Evolutionary conservation across 2,113 vertebrate species (phyloP).

Genomic region (Ptychochromis oligacanthus): DNA sequence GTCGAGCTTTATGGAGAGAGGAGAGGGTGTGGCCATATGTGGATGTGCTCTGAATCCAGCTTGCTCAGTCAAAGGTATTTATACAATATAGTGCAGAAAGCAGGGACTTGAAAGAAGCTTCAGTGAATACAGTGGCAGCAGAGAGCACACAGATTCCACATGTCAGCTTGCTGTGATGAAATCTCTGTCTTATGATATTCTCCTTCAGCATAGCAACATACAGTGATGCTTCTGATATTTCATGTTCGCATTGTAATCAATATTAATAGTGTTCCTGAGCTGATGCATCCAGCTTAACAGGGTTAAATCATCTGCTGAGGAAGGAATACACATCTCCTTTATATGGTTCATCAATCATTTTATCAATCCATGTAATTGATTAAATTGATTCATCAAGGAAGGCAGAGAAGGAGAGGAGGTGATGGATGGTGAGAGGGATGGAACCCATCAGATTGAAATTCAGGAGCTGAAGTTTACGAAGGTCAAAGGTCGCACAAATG

Average conservation of each 20-base stretch:
- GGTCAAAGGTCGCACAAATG: slow-evolving; percentile 52
- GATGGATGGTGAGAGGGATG: slow-evolving; percentile 53
- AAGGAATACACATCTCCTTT: slow-evolving; percentile 22
- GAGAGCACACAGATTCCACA: background rate
- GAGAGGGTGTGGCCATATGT: slow-evolving; percentile 31
- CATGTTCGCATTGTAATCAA: slow-evolving; percentile 7
- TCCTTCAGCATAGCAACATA: background rate
- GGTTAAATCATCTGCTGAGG: slow-evolving; percentile 2
- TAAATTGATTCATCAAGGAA: slow-evolving; percentile 53
- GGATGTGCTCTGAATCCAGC: slow-evolving; percentile 60
- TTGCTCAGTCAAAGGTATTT: slow-evolving; percentile 3
- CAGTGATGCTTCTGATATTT: background rate
- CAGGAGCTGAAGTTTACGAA: slow-evolving; percentile 42
- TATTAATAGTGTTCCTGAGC: background rate
- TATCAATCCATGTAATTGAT: slow-evolving; percentile 65
- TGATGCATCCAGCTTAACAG: background rate
- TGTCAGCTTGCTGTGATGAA: slow-evolving; percentile 1
- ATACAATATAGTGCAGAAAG: background rate
- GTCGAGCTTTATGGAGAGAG: slow-evolving; percentile 44
- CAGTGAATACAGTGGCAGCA: slow-evolving; percentile 27
- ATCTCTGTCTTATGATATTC: background rate
- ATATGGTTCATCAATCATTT: slow-evolving; percentile 58
- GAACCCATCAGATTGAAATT: slow-evolving; percentile 59
- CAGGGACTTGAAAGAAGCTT: slow-evolving; percentile 1
- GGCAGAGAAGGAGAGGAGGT: slow-evolving; percentile 34